Evolutionary conservation across 2,797 vertebrate genomes (phyloP).

Genomic region (Petrocephalus sullivani): DNA sequence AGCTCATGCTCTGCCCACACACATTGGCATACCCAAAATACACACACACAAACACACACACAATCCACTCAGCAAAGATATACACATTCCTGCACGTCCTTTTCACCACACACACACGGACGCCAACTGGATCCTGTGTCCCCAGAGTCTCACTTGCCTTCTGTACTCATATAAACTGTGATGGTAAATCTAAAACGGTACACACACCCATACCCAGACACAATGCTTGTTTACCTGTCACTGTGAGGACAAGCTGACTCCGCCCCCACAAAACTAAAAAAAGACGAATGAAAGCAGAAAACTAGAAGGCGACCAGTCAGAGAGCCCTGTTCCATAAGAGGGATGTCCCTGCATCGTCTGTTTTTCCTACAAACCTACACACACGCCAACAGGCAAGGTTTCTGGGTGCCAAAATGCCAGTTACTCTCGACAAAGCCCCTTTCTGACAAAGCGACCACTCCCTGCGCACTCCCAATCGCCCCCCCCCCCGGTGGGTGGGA

Average conservation of each 20-base stretch:
- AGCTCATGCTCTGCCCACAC: neutral
- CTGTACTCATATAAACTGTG: neutral
- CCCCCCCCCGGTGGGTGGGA: no score
- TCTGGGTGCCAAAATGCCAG: neutral
- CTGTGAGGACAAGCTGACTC: no score
- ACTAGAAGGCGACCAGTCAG: no score
- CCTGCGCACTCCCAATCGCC: no score
- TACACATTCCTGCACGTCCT: no score
- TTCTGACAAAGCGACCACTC: no score
- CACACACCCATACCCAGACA: neutral
- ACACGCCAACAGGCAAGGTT: slow-evolving; percentile 21
- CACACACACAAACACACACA: slow-evolving; percentile 15
- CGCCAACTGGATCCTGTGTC: neutral
- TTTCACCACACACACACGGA: neutral
- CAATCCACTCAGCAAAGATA: neutral
- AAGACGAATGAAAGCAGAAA: no score
- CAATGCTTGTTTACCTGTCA: neutral
- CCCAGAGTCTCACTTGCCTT: neutral
- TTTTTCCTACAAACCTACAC: neutral
- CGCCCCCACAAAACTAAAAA: no score
- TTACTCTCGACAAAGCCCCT: no score
- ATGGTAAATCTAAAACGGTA: neutral
- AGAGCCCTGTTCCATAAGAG: no score
- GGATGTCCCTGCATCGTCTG: no score
- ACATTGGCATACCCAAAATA: neutral